Conservation (phyloP, 2,113 vertebrate genomes). For the Azemiops feae region DNA sequence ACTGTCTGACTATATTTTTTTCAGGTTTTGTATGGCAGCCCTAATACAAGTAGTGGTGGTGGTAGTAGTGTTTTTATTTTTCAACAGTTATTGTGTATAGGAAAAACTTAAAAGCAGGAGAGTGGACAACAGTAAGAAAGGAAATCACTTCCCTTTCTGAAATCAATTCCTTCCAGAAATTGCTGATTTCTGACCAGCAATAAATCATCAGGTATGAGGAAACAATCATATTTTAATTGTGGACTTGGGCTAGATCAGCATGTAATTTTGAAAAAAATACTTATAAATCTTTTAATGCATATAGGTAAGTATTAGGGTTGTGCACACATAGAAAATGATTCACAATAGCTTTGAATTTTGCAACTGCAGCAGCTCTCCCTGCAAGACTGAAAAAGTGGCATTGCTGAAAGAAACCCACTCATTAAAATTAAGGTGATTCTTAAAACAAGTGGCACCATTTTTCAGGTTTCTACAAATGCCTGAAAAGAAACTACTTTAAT, state of each 20-base stretch:
- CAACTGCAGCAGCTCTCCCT: not conserved
- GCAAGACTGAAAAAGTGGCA: not conserved
- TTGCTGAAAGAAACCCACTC: not conserved
- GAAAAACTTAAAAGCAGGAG: slow-evolving; percentile 3
- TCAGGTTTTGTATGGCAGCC: not conserved
- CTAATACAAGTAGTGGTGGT: not conserved
- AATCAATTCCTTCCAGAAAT: not conserved
- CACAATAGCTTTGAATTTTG: not conserved
- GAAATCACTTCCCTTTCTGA: slow-evolving; percentile 6
- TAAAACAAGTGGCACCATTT: not conserved
- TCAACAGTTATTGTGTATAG: slow-evolving; percentile 16
- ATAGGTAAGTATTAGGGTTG: slow-evolving; percentile 8
- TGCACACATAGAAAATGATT: not conserved
- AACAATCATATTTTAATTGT: slow-evolving; percentile 12
- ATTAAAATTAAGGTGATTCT: not conserved
- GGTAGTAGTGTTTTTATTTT: slow-evolving; percentile 1
- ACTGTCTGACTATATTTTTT: not conserved
- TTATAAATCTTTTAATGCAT: slow-evolving; percentile 3
- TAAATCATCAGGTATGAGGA: not conserved
- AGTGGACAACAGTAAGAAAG: slow-evolving; percentile 7
- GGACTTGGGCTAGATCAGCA: not conserved
- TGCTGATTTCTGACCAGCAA: slow-evolving; percentile 6
- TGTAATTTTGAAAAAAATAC: slow-evolving; percentile 1
- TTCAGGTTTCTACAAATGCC: not conserved
- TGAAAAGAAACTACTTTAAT: not conserved